A percentile compares a stretch with the other conserved stretches of the same genome.
Evolutionary conservation across 2,797 vertebrate genomes (phyloP).

Genomic region (Eutrigla gurnardus): DNA sequence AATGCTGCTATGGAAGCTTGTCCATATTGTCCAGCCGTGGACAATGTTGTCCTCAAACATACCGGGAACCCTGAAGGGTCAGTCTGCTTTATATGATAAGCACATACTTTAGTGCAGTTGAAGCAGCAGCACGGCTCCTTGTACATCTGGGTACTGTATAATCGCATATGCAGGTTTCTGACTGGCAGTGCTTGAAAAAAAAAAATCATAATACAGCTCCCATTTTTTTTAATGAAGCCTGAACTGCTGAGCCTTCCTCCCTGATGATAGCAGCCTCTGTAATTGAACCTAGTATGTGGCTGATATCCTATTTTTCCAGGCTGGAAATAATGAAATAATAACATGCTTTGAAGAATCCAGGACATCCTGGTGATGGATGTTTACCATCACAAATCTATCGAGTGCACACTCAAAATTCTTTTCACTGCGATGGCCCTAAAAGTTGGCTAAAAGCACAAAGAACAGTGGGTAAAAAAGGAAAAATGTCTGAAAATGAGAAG

Average conservation of each 20-base stretch:
- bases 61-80: background rate
- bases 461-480: background rate
- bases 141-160: constrained; percentile 21
- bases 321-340: constrained; percentile 68
- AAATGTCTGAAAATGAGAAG: constrained; percentile 3
- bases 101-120: background rate
- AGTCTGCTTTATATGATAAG: constrained; percentile 10
- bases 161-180: constrained; percentile 35
- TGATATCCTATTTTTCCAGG: constrained; percentile 51
- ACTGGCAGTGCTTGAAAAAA: constrained; percentile 33
- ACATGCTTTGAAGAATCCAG: constrained; percentile 72
- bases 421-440: constrained; percentile 23
- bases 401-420: constrained; percentile 4
- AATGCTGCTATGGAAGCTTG: background rate
- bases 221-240: constrained; percentile 59
- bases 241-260: constrained; percentile 57
- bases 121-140: constrained; percentile 7
- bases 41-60: background rate
- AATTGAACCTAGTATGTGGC: constrained; percentile 57
- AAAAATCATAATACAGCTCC: constrained; percentile 35
- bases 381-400: constrained; percentile 46
- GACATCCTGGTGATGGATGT: constrained; percentile 60
- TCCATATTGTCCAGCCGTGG: background rate
- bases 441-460: constrained; percentile 14
- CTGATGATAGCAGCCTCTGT: constrained; percentile 51